Percentiles rank a stretch among this genome's conserved stretches.
phyloP scores from a whole-genome alignment of 2,113 vertebrate genomes.

The Menura novaehollandiae region DNA sequence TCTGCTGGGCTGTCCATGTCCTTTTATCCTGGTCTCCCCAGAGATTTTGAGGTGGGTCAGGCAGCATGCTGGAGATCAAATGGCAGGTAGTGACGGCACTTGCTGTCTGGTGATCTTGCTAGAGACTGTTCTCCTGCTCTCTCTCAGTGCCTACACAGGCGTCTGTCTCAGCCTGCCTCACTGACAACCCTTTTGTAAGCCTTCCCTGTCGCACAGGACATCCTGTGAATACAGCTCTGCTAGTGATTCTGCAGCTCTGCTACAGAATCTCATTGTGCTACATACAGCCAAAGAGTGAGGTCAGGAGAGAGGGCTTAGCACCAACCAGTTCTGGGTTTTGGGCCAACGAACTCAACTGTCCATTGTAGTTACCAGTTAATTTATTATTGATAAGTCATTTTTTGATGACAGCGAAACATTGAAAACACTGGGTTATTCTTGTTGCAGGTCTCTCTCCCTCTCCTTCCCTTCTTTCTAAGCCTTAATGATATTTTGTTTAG shows the following conservation, averaged over 20 bases:
- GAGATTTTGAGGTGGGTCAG: neutral
- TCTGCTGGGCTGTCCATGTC: neutral
- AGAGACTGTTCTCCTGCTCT: neutral
- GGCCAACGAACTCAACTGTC: neutral
- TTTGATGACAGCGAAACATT: neutral
- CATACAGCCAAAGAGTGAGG: neutral
- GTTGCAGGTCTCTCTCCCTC: neutral
- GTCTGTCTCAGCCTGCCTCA: accelerated
- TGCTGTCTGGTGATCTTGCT: neutral
- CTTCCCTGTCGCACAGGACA: accelerated
- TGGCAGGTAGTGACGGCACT: neutral
- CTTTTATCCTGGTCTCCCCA: neutral
- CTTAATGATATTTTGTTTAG: neutral
- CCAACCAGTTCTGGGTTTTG: neutral
- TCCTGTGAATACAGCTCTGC: neutral
- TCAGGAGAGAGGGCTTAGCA: neutral
- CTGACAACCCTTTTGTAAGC: neutral
- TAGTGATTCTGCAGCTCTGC: neutral
- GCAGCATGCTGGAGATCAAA: neutral
- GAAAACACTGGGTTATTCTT: neutral
- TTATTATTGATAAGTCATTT: neutral
- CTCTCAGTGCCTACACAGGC: neutral
- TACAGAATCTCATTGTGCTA: neutral
- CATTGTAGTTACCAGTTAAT: neutral
- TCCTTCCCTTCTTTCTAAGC: neutral